Conservation (phyloP, 2,797 vertebrate genomes). For the Streptopelia turtur region DNA sequence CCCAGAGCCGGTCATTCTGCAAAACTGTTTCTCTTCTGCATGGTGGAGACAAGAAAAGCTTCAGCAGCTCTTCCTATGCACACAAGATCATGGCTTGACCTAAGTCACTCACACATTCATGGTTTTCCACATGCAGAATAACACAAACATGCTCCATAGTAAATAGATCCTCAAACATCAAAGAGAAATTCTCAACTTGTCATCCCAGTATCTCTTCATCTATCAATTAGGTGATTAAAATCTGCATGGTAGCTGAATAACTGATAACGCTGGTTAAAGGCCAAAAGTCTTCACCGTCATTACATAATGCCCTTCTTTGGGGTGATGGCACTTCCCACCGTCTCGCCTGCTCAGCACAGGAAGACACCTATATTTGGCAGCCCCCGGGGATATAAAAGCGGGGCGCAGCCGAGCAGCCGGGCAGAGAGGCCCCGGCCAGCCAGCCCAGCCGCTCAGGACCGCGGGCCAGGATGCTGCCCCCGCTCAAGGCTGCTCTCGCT, state of each 20-base stretch:
- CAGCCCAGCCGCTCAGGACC: not conserved
- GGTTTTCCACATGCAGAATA: not conserved
- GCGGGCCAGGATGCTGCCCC: not conserved
- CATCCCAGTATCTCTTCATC: not conserved
- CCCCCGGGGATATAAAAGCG: slow-evolving; percentile 43
- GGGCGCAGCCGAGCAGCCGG: not conserved
- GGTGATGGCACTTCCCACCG: not conserved
- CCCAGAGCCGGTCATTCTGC: accelerated
- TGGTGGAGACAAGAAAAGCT: accelerated
- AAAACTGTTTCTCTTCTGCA: accelerated
- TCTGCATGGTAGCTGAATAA: slow-evolving; percentile 22
- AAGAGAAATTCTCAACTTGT: not conserved
- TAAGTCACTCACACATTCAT: accelerated
- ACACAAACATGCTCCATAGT: accelerated
- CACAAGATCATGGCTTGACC: accelerated
- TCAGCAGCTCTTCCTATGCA: not conserved
- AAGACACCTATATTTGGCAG: slow-evolving; percentile 65
- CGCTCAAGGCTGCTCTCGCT: not conserved
- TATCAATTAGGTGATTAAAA: slow-evolving; percentile 40
- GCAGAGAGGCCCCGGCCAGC: not conserved
- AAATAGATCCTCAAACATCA: not conserved
- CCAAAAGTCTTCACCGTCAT: not conserved
- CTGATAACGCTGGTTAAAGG: not conserved
- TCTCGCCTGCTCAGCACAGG: not conserved
- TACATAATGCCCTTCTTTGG: slow-evolving; percentile 40